Evolutionary conservation across 2,888 invertebrate genomes (phyloP).

Genomic region (Chouioia cunea): DNA sequence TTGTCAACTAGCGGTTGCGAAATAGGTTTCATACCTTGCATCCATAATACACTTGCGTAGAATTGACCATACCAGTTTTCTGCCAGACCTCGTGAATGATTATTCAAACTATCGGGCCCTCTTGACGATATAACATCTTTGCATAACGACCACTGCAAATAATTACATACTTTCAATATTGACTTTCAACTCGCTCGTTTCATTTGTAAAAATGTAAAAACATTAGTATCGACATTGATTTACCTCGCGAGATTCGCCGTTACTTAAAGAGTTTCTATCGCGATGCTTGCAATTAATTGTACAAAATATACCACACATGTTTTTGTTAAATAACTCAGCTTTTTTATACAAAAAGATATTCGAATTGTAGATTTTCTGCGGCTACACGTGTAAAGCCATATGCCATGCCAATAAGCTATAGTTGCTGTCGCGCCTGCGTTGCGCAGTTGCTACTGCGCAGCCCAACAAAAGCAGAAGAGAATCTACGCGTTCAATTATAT

Average conservation of each 20-base stretch:
- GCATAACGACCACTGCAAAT: constrained; percentile 66
- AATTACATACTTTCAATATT: not conserved
- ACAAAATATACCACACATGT: constrained; percentile 48
- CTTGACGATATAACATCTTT: constrained; percentile 70
- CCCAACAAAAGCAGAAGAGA: too few relatives aligned
- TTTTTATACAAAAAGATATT: too few relatives aligned
- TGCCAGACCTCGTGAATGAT: constrained; percentile 50
- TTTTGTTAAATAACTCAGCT: not conserved
- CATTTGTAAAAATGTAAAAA: not conserved
- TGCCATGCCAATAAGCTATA: too few relatives aligned
- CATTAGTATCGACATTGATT: not conserved
- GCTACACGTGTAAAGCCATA: too few relatives aligned
- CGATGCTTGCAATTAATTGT: constrained; percentile 2
- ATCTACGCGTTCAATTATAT: too few relatives aligned
- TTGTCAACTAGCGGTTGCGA: constrained; percentile 78
- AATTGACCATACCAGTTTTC: constrained; percentile 61
- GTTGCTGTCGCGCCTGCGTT: too few relatives aligned
- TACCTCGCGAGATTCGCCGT: constrained; percentile 32
- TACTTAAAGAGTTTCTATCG: not conserved
- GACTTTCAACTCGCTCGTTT: not conserved
- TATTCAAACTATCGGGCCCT: constrained; percentile 71
- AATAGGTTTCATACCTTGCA: constrained; percentile 78
- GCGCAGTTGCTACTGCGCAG: too few relatives aligned
- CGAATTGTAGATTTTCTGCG: too few relatives aligned
- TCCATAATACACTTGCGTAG: constrained; percentile 81